These are phyloP conservation scores for Scolanthus callimorphus DNA, from an alignment of 92 coral and sea anemone species.

Conservation along the genomic window DNA sequence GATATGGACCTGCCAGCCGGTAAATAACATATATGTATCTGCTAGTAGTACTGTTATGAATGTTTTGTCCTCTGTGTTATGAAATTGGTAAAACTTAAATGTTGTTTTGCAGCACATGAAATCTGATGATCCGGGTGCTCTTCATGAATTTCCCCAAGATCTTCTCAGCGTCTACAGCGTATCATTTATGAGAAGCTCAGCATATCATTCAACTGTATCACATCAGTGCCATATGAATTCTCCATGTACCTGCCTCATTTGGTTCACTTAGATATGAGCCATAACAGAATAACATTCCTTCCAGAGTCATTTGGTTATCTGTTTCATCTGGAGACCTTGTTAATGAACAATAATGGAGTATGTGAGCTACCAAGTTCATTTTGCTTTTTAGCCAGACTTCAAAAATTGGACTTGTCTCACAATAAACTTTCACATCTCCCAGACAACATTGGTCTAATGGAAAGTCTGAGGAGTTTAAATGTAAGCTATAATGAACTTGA, in stretches of 20 bases:
- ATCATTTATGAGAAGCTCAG: constrained; percentile 90
- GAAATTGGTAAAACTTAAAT: no score
- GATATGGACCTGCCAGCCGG: no score
- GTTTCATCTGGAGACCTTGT: constrained; percentile 77
- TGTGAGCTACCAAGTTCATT: constrained; percentile 80
- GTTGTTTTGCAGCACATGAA: constrained; percentile 54
- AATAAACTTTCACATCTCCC: constrained; percentile 65
- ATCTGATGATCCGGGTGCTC: constrained; percentile 57
- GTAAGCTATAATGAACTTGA: constrained; percentile 83
- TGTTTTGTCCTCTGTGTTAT: no score
- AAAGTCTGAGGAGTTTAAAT: constrained; percentile 67
- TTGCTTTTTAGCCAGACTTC: constrained; percentile 67
- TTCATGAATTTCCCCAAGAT: constrained; percentile 68
- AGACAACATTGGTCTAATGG: constrained; percentile 70
- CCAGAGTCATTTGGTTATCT: constrained; percentile 94
- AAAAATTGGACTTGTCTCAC: constrained; percentile 84
- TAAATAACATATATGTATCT: no score
- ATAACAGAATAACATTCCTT: constrained; percentile 60
- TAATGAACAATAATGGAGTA: constrained; percentile 73
- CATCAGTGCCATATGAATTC: constrained; percentile 78
- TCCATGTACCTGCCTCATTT: constrained; percentile 89
- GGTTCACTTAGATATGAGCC: constrained; percentile 74
- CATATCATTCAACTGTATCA: constrained; percentile 76
- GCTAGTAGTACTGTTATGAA: no score
- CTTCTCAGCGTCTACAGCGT: constrained; percentile 49